Base-by-base conservation (phyloP, 2,888 invertebrate genomes). In the Conchocele bisecta region DNA sequence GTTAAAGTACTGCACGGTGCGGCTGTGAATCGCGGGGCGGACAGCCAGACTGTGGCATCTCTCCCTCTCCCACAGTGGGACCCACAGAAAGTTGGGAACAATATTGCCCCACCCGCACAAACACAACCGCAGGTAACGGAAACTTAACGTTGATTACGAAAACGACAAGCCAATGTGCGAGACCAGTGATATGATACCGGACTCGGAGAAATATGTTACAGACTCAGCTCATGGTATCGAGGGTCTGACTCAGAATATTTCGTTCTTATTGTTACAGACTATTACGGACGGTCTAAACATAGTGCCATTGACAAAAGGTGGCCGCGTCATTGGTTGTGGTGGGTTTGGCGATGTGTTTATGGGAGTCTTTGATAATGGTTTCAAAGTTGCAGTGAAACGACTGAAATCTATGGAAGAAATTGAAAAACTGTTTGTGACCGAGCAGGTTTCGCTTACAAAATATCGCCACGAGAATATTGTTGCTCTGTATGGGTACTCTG, bases 271-370 rank as follows among this genome's bases (percentile, higher is more conserved):
- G n/a, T n/a, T n/a, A n/a, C n/a, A n/a, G n/a, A n/a, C n/a, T n/a
- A 96, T 97, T 0, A 98, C 98, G 0, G 93, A 95, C 78, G 93
- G 94, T 84, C 98, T 98, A 95, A 91, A 93, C 1, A 91, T 91
- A 1, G 94, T 94, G 67, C 92, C 96, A 61, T 91, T 98, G 1
- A 97, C 97, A 0, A 94, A 93, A 86, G 85, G 86, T 15, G 88
- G 88, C 0, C 79, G 81, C 28, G 71, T 87, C n/a, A 82, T 88
- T 33, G 88, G 88, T 2, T 84, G 84, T 50, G 98, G 98, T 1
- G 98, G 98, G 0, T 98, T 98, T 89, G 98, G 98, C 7, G 95
- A 95, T 13, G 98, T 98, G 0, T 98, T 94, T 88, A 94, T 94
- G 93, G 98, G 96, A 9, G 93, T 93, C 65, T 97, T 85, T 53